Evolutionary conservation across 2,113 vertebrate species (phyloP).

Genomic region (Ginglymostoma cirratum): DNA sequence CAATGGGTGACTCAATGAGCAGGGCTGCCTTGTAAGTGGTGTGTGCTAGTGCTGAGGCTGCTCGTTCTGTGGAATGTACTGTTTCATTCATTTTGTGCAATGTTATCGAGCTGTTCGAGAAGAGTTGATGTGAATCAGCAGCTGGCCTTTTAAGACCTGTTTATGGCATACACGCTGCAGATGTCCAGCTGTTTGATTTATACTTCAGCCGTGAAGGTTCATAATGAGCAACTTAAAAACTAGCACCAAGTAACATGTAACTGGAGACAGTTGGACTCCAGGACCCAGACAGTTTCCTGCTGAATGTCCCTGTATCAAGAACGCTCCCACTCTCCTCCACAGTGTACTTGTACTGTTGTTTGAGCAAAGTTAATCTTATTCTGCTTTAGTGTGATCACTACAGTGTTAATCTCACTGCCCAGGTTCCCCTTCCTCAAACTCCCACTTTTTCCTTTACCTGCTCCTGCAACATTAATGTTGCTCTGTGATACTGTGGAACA

Average conservation of each 20-base stretch:
- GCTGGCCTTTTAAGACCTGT: not conserved
- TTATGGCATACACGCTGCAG: not conserved
- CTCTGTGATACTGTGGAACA: not conserved
- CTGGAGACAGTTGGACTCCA: not conserved
- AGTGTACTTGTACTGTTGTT: not conserved
- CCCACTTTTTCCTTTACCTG: not conserved
- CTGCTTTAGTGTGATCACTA: not conserved
- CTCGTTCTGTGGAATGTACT: not conserved
- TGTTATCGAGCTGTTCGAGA: not conserved
- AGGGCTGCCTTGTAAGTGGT: not conserved
- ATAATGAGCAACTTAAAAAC: not conserved
- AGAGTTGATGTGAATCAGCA: not conserved
- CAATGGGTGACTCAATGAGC: not conserved
- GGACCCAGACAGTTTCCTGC: not conserved
- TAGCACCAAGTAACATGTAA: not conserved
- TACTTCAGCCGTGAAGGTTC: not conserved
- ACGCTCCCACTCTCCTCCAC: not conserved
- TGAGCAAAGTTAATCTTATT: not conserved
- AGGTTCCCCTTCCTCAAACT: not conserved
- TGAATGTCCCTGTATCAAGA: not conserved
- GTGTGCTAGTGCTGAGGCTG: not conserved
- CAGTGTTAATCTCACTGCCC: not conserved
- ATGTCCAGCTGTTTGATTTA: not conserved
- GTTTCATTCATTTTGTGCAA: not conserved
- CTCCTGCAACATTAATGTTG: not conserved